Evolutionary conservation across 2,888 invertebrate species (phyloP), one percentile per base, ranked within the genome.

Genomic region (Lasioglossum malachurum): DNA sequence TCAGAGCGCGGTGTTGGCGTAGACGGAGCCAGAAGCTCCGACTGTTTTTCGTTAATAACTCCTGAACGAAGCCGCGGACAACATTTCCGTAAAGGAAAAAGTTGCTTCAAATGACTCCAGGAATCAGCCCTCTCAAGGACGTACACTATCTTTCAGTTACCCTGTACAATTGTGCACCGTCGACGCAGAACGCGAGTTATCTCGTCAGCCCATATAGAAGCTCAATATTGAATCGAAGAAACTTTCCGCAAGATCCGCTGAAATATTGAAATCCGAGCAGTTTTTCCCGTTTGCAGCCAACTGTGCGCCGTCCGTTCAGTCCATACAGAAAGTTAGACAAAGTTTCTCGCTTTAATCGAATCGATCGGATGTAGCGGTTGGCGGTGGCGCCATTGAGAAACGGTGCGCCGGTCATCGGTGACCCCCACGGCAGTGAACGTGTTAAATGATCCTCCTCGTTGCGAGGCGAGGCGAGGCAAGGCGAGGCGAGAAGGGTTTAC

Each of bases 391-490:
- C 64, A 64, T 64, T 64, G 64, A 64, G 31, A 4, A 64, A 64
- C 31, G 16, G 64, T 49, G 78, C n/a, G 19, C 27, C 64, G 64
- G 64, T 64, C 64, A 64, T 64, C 64, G 64, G 31, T 64, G 64
- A 64, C 64, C 64, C 64, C 64, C 88, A 49, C 69, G 69, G 53
- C 71, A 64, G 75, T 71, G 57, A 72, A 75, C 78, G 84, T 75
- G 84, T 75, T 77, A 71, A 85, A 81, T 78, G 78, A 41, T 84
- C 60, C 64, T 57, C 57, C n/a, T 57, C 57, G 57, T n/a, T n/a
- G 57, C 57, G 57, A 57, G 14, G 16, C 16, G 5, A 14, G 64
- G 16, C 64, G 7, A 49, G 49, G 49, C 49, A 2, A 49, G 60
- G 16, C 16, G 16, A 14, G 64, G 64, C 64, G 69, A 35, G 69